phyloP scores from a whole-genome alignment of 2,113 vertebrate genomes.

The Hippolais icterina region DNA sequence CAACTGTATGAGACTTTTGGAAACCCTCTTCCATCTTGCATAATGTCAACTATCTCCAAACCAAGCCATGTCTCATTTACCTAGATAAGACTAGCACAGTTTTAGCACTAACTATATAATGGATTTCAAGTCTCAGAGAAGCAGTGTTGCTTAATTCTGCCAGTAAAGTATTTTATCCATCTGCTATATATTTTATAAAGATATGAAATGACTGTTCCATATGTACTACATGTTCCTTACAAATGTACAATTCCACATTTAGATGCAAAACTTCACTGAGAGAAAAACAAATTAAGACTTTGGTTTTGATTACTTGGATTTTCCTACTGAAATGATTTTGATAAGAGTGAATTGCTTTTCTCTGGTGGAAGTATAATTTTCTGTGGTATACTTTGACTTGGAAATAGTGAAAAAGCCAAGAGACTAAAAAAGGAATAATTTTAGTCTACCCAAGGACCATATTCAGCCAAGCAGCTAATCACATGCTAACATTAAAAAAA shows the following conservation, averaged over 20 bases:
- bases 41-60: neutral
- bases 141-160: neutral
- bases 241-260: neutral
- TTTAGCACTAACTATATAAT: neutral
- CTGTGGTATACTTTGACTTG: neutral
- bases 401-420: neutral
- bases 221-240: neutral
- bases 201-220: neutral
- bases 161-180: neutral
- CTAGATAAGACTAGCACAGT: neutral
- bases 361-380: neutral
- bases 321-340: constrained; percentile 3
- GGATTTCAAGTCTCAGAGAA: neutral
- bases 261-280: neutral
- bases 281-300: neutral
- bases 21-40: neutral
- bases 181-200: neutral
- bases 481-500: neutral
- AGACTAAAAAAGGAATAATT: neutral
- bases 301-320: neutral
- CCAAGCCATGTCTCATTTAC: neutral
- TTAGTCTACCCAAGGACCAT: neutral
- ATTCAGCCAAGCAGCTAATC: neutral
- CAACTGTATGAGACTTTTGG: neutral
- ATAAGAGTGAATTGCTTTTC: neutral